Evolutionary conservation across 2,113 vertebrate genomes (phyloP).

Genomic region (Emydocephalus ijimae): DNA sequence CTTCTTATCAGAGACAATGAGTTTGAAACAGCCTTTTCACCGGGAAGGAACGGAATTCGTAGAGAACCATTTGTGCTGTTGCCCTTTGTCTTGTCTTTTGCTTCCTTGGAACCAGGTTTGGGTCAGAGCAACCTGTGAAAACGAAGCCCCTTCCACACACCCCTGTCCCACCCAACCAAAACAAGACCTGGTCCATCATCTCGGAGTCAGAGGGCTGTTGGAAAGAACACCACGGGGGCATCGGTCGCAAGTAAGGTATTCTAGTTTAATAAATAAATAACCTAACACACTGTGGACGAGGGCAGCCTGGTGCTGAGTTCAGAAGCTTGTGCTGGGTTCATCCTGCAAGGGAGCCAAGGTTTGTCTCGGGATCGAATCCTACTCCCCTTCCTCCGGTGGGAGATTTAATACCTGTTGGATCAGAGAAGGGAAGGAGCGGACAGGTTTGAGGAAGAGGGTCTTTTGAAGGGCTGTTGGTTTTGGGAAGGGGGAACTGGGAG

Average conservation of each 20-base stretch:
- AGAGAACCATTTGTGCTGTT: no score
- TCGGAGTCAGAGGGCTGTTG: conserved; percentile 55
- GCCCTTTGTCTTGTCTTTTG: no score
- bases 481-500: not conserved
- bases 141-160: conserved; percentile 27
- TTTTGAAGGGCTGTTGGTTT: no score
- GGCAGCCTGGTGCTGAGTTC: conserved; percentile 67
- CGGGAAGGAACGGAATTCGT: no score
- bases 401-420: conserved; percentile 81
- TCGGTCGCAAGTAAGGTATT: conserved; percentile 70
- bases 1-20: no score
- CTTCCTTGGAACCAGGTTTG: no score
- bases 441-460: not conserved
- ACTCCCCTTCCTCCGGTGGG: conserved; percentile 48
- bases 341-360: conserved; percentile 71
- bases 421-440: not conserved
- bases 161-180: conserved; percentile 17
- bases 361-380: conserved; percentile 61
- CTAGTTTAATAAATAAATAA: conserved; percentile 93
- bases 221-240: conserved; percentile 66
- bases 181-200: conserved; percentile 14
- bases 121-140: not conserved
- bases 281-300: conserved; percentile 70
- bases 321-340: conserved; percentile 67
- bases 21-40: no score